Evolutionary conservation across 1,140 invertebrate species (phyloP).

Genomic region (Drosophila eugracilis): DNA sequence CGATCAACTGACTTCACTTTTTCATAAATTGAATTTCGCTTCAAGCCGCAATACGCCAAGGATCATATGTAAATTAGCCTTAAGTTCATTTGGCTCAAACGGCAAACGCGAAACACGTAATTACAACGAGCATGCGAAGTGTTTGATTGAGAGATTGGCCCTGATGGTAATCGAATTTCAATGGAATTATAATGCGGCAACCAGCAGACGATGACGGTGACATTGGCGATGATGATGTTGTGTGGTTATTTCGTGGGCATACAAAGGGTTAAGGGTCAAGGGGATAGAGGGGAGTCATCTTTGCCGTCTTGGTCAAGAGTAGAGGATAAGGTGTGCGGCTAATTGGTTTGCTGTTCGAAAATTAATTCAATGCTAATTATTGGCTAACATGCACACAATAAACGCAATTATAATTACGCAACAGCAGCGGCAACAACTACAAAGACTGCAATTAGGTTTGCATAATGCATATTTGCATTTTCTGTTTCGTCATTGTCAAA

Average conservation of each 20-base stretch:
- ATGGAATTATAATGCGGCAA: slow-evolving; percentile 59
- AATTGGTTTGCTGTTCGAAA: slow-evolving; percentile 74
- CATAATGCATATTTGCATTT: slow-evolving; percentile 58
- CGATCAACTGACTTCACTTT: background rate
- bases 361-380: slow-evolving; percentile 80
- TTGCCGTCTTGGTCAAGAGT: slow-evolving; percentile 5
- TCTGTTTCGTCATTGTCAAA: slow-evolving; percentile 43
- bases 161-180: slow-evolving; percentile 61
- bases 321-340: slow-evolving; percentile 52
- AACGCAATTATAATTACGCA: slow-evolving; percentile 68
- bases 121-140: slow-evolving; percentile 53
- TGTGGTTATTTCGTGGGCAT: background rate
- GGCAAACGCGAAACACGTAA: slow-evolving; percentile 41
- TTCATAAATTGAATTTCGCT: slow-evolving; percentile 25
- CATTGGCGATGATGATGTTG: slow-evolving; percentile 26
- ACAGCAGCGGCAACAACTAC: slow-evolving; percentile 36
- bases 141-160: slow-evolving; percentile 67
- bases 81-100: slow-evolving; percentile 14
- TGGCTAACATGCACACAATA: slow-evolving; percentile 66
- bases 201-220: background rate
- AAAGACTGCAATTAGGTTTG: slow-evolving; percentile 60
- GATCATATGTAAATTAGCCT: slow-evolving; percentile 22
- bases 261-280: background rate
- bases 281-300: background rate
- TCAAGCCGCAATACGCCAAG: background rate